Percentiles rank a stretch among this genome's conserved stretches.
Conservation (phyloP, 2,113 vertebrate genomes). For the Oryctolagus cuniculus region mOryCun1.1 NC_091435.1:26469001-26469500, state of each 20-base stretch:
- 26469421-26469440: accelerated
- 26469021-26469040: no score
- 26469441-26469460: neutral
- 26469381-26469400: neutral
- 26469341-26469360: neutral
- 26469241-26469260: no score
- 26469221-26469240: no score
- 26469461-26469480: no score
- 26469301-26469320: neutral
- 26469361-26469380: neutral
- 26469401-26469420: neutral
- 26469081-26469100: neutral
- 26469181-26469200: no score
- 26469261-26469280: no score
- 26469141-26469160: neutral
- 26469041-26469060: neutral
- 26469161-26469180: no score
- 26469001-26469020: neutral
- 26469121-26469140: neutral
- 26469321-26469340: neutral
- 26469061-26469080: neutral
- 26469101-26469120: conserved; percentile 20
- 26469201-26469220: no score
- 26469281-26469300: no score
- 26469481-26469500: no score